Evolutionary conservation across 2,888 invertebrate species (phyloP), one percentile per base, ranked within the genome.

Genomic region (Thera britannica): DNA sequence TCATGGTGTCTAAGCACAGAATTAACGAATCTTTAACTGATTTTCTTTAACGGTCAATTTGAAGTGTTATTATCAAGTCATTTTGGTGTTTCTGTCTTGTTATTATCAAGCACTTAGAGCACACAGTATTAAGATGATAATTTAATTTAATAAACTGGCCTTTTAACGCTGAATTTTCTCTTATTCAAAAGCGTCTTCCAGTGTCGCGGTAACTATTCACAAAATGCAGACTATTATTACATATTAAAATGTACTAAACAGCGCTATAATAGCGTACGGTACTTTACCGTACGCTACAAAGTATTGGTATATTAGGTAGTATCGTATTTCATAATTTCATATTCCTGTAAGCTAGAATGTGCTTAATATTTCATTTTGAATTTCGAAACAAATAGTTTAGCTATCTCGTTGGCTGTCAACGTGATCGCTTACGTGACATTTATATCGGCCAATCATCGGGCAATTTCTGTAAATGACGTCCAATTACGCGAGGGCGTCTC

Each of bases 401-500:
- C 71, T 71, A 71, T 75, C 72, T 74, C 60, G 34, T 64, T 60
- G 72, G 70, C 79, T 65, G 73, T 66, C 68, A 73, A 67, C 60
- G 65, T 75, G 74, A 73, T 72, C 67, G 72, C 68, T 78, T 76
- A 79, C 80, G 78, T 86, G 87, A 90, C 87, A 85, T 85, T 84
- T 78, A 86, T 87, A 88, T 88, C 84, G 72, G 74, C 87, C 87
- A 88, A 89, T 90, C 89, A 83, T 78, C 75, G 80, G 77, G 78
- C 85, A 86, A 91, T 91, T 86, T 85, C 83, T 80, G 83, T 84
- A 90, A 91, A 89, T 88, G 88, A 87, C 83, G 83, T 84, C 90
- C 91, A 91, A 92, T 92, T 90, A 91, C 85, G 84, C 66, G 84
- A 84, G 83, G 88, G 92, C 88, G 90, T 89, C 88, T 84, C 83